Percentiles rank a stretch among this genome's conserved stretches.
Evolutionary conservation across 2,888 invertebrate genomes (phyloP).

Genomic region (Boloria selene): DNA sequence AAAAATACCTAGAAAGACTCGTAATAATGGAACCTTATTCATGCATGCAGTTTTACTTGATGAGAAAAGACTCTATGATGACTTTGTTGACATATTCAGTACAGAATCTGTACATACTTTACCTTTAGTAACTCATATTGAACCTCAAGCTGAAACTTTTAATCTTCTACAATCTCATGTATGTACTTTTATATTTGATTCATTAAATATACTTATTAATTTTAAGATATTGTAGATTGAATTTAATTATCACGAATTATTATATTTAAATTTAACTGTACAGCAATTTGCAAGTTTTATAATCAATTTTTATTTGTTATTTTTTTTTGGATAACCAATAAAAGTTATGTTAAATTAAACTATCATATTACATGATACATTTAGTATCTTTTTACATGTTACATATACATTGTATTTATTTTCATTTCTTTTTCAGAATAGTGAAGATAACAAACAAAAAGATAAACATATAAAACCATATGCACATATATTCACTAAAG

Average conservation of each 20-base stretch:
- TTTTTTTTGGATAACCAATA: no score
- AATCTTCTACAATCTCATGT: conserved; percentile 83
- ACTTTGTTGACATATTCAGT: conserved; percentile 82
- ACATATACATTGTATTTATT: no score
- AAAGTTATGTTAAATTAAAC: no score
- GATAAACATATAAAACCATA: conserved; percentile 76
- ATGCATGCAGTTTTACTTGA: conserved; percentile 88
- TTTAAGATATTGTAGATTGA: background rate
- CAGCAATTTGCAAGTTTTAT: no score
- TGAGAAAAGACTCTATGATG: conserved; percentile 71
- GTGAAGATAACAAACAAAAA: conserved; percentile 37
- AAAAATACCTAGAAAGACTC: conserved; percentile 87
- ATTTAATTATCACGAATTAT: no score
- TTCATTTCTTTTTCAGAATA: conserved; percentile 51
- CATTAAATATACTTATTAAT: background rate
- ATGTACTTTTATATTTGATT: conserved; percentile 14
- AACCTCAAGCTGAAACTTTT: conserved; percentile 89
- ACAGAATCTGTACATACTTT: conserved; percentile 85
- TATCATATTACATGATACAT: no score
- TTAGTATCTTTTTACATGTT: no score
- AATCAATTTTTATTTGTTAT: no score
- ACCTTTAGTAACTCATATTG: conserved; percentile 86
- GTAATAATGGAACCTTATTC: conserved; percentile 92
- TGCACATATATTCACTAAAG: conserved; percentile 88
- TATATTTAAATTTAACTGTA: no score